A percentile compares a stretch with the other conserved stretches of the same genome.
phyloP scores from a whole-genome alignment of 2,113 vertebrate species.

The Urocitellus parryii region DNA sequence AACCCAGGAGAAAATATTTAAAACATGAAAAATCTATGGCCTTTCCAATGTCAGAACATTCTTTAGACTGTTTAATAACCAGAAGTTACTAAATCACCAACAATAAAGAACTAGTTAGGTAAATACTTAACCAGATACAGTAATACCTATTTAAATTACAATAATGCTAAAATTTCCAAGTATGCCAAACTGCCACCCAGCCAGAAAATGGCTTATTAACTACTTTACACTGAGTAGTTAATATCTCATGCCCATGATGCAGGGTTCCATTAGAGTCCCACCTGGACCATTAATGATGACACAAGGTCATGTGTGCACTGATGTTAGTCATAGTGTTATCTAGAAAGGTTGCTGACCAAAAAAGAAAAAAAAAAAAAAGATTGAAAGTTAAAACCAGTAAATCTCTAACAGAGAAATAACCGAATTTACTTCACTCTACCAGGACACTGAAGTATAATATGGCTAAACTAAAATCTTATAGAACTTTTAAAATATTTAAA shows the following conservation, averaged over 20 bases:
- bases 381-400: neutral
- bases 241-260: neutral
- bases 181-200: neutral
- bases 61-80: neutral
- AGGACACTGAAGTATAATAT: neutral
- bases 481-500: conserved; percentile 18
- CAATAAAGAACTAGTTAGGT: neutral
- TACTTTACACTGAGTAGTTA: neutral
- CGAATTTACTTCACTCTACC: neutral
- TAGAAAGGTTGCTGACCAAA: neutral
- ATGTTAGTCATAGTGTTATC: neutral
- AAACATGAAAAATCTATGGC: conserved; percentile 29
- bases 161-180: neutral
- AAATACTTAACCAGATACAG: neutral
- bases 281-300: neutral
- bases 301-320: neutral
- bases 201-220: neutral
- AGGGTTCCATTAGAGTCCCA: conserved; percentile 9
- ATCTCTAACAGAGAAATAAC: neutral
- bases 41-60: conserved; percentile 16
- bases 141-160: conserved; percentile 18
- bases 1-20: conserved; percentile 30
- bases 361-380: neutral
- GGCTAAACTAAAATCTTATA: neutral
- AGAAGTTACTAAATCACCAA: conserved; percentile 38